Evolutionary conservation across 2,888 invertebrate genomes (phyloP).

Genomic region (Tachina fera): DNA sequence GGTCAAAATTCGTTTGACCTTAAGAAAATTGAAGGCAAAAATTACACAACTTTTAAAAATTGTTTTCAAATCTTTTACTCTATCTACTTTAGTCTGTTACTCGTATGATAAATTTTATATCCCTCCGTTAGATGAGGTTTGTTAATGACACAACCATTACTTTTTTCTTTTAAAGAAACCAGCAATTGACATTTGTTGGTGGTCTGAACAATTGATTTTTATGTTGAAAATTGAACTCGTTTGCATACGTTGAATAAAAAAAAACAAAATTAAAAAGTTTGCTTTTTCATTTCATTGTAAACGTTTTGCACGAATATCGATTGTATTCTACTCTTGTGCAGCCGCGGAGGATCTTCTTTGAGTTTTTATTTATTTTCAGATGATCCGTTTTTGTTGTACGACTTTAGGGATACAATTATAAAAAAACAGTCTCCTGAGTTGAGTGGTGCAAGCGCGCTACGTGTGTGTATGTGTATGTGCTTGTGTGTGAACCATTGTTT

Average conservation of each 20-base stretch:
- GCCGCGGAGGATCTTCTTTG: conserved; percentile 37
- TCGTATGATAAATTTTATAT: conserved; percentile 9
- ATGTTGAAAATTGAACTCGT: conserved; percentile 63
- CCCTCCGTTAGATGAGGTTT: conserved; percentile 45
- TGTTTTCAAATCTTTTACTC: neutral
- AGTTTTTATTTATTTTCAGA: conserved; percentile 43
- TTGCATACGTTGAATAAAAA: conserved; percentile 54
- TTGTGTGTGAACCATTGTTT: conserved; percentile 65
- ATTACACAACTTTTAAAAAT: neutral
- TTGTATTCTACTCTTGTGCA: conserved; percentile 14
- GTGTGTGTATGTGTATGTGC: conserved; percentile 20
- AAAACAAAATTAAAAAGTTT: neutral
- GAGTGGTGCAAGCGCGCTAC: conserved; percentile 54
- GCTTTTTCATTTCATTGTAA: conserved; percentile 32
- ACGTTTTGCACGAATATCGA: conserved; percentile 42
- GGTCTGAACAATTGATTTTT: conserved; percentile 71
- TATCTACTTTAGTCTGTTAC: neutral
- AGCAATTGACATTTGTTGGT: conserved; percentile 68
- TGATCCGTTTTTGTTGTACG: conserved; percentile 40
- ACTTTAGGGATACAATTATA: conserved; percentile 69
- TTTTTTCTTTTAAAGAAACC: conserved; percentile 40
- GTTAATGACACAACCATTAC: conserved; percentile 59
- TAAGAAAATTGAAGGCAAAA: too few relatives aligned
- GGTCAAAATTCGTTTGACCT: too few relatives aligned
- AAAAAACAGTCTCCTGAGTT: conserved; percentile 65